Base-by-base conservation (phyloP, 2,113 vertebrate genomes). In the Corvus moneduloides region DNA sequence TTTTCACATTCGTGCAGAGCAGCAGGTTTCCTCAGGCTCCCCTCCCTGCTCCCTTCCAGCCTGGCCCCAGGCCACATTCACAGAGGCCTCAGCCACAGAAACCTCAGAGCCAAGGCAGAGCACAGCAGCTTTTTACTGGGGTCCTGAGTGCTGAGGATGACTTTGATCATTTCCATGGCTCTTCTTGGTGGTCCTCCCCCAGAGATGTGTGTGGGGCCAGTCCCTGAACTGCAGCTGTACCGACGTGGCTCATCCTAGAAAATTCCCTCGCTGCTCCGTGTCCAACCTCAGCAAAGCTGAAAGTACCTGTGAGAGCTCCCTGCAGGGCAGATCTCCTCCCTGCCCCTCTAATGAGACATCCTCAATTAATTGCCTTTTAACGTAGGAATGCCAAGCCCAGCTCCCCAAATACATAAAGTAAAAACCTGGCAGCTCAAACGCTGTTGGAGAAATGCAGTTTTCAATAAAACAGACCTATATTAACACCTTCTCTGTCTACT, bases 161-260 rank as follows among this genome's bases (percentile, higher is more conserved):
- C 27, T 90, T 55, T 13, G 23, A 22, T 46, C 2, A 27, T 41
- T 66, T 64, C 39, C 81, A 26, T 12, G 4, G 4, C 39, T 94
- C 18, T n/a, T 66, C 76, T 58, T 37, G 62, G 33, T 7, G 1
- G 14, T 33, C 35, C 10, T 54, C 18, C 17, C 44, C 9, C n/a
- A 43, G n/a, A 76, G 44, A 20, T 71, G 19, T 0, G 0, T 3
- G 13, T 0, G 1, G 58, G 30, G 37, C 41, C 41, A 35, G 69
- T 37, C 46, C 41, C 55, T 33, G 64, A 2, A 3, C 46, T 2
- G 2, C 22, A 15, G 28, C 16, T 68, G 33, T 11, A 30, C 62
- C 0, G 0, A 33, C 0, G 0, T 3, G 19, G 54, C 13, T 81
- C 64, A 59, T 55, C 39, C 28, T 8, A 23, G 28, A n/a, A 71